phyloP scores from a whole-genome alignment of 2,113 vertebrate genomes.

The Coregonus clupeaformis region DNA sequence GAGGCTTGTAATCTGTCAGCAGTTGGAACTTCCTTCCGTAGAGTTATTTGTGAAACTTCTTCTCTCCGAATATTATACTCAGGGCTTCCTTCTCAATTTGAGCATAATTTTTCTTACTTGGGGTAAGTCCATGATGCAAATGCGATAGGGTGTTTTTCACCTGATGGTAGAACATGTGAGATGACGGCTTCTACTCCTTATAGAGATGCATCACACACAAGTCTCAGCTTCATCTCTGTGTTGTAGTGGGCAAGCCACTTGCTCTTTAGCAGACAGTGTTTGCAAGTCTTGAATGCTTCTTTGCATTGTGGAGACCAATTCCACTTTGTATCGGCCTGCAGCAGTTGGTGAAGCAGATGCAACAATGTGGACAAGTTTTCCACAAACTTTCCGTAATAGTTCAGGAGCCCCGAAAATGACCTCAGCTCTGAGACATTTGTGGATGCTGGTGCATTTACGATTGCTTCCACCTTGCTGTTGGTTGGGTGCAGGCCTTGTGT shows the following conservation, averaged over 20 bases:
- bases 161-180: not conserved
- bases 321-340: not conserved
- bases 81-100: too few species aligned
- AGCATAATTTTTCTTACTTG: too few species aligned
- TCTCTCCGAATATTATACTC: too few species aligned
- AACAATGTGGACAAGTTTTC: too few species aligned
- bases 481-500: too few species aligned
- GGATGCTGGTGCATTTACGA: too few species aligned
- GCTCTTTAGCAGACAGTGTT: not conserved
- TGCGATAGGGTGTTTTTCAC: not conserved
- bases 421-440: too few species aligned
- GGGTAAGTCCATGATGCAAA: not conserved
- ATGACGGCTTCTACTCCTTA: not conserved
- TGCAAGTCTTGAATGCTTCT: not conserved
- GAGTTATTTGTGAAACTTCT: not conserved
- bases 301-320: conserved; percentile 1
- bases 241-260: not conserved
- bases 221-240: not conserved
- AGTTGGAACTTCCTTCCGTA: not conserved
- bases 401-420: too few species aligned
- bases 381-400: conserved; percentile 21
- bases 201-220: not conserved
- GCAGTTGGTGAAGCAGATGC: not conserved
- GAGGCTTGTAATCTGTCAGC: too few species aligned
- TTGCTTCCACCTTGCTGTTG: too few species aligned